A percentile compares a stretch with the other conserved stretches of the same genome.
These are phyloP conservation scores for Catostomus latipinnis DNA, from an alignment of 2,797 vertebrate genomes.

Conservation along the genomic window DNA sequence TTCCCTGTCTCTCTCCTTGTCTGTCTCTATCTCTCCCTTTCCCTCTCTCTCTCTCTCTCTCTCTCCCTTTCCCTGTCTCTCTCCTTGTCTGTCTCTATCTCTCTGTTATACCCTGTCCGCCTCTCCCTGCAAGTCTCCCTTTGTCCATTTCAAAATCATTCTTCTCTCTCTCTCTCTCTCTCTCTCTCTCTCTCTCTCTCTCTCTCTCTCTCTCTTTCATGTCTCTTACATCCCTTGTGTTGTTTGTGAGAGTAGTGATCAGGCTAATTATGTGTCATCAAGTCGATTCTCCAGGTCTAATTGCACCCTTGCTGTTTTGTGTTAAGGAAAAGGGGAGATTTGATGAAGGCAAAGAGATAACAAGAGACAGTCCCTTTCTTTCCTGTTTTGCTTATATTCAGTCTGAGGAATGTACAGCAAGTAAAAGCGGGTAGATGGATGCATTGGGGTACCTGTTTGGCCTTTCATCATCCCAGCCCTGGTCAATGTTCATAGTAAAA, in stretches of 20 bases:
- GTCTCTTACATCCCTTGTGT: conserved; percentile 19
- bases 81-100: not conserved
- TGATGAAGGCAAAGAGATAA: conserved; percentile 20
- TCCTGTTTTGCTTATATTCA: too few species aligned
- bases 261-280: conserved; percentile 58
- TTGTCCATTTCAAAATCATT: not conserved
- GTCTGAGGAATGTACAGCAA: not conserved
- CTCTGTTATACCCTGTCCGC: not conserved
- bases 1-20: conserved; percentile 5
- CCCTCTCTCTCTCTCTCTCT: conserved; percentile 10
- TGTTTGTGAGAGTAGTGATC: conserved; percentile 66
- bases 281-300: conserved; percentile 56
- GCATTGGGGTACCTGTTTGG: conserved; percentile 41
- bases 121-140: conserved; percentile 13
- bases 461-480: conserved; percentile 35
- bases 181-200: conserved; percentile 6
- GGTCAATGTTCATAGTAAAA: conserved; percentile 44
- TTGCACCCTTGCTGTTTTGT: conserved; percentile 55
- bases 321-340: conserved; percentile 34
- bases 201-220: not conserved
- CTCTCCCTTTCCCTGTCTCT: not conserved
- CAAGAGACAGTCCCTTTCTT: not conserved
- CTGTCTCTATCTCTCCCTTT: not conserved
- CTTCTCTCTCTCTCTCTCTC: not conserved
- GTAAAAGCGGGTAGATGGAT: conserved; percentile 11